phyloP scores from a whole-genome alignment of 2,888 invertebrate species.

The Parascotia fuliginaria region DNA sequence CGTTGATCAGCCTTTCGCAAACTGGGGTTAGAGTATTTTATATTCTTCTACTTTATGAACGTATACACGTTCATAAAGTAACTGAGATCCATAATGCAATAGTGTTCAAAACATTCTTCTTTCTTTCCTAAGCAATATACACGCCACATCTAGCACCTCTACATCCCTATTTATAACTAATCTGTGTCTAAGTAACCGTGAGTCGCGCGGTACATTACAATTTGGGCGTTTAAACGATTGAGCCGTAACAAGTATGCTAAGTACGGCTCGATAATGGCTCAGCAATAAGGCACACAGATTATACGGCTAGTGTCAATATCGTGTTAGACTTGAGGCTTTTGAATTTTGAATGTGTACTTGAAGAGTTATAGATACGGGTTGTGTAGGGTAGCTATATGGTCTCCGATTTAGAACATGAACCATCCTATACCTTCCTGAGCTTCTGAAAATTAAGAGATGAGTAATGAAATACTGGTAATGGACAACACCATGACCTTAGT shows the following conservation, averaged over 20 bases:
- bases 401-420: too few species aligned
- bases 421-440: too few species aligned
- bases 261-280: constrained; percentile 12
- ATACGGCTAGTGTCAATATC: constrained; percentile 15
- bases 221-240: constrained; percentile 51
- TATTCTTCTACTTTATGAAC: too few species aligned
- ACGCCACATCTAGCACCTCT: constrained; percentile 25
- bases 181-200: constrained; percentile 20
- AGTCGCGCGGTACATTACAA: constrained; percentile 46
- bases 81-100: too few species aligned
- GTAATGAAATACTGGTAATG: too few species aligned
- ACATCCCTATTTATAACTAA: background rate
- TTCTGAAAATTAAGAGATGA: too few species aligned
- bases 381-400: background rate
- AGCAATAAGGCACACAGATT: constrained; percentile 35
- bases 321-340: constrained; percentile 18
- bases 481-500: too few species aligned
- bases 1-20: too few species aligned
- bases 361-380: background rate
- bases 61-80: too few species aligned
- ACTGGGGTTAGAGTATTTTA: too few species aligned
- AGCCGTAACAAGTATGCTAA: constrained; percentile 14
- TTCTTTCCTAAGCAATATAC: too few species aligned
- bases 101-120: too few species aligned
- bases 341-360: background rate